Evolutionary conservation across 1,140 invertebrate species (phyloP).

Genomic region (Lordiphosa mommai): DNA sequence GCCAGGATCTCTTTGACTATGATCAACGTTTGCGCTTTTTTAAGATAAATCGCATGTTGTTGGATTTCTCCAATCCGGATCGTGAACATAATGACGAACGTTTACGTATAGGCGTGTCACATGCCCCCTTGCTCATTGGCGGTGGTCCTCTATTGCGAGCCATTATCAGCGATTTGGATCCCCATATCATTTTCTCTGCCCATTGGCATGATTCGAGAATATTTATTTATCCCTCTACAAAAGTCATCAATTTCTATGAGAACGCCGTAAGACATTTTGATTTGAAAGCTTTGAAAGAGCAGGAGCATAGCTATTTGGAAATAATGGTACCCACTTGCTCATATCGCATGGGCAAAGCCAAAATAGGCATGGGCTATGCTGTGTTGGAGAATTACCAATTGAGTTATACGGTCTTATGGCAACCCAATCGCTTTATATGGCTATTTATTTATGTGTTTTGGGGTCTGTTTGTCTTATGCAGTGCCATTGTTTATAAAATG

Average conservation of each 20-base stretch:
- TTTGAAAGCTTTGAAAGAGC: slow-evolving; percentile 75
- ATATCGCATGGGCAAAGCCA: slow-evolving; percentile 93
- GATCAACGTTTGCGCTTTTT: slow-evolving; percentile 82
- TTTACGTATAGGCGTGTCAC: slow-evolving; percentile 86
- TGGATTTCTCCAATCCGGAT: slow-evolving; percentile 81
- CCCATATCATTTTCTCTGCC: slow-evolving; percentile 91
- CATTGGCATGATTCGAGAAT: slow-evolving; percentile 87
- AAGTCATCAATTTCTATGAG: slow-evolving; percentile 78
- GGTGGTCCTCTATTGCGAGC: slow-evolving; percentile 84
- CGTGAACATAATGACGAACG: slow-evolving; percentile 82
- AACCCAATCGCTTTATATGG: slow-evolving; percentile 66
- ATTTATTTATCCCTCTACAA: slow-evolving; percentile 69
- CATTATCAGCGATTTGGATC: slow-evolving; percentile 81
- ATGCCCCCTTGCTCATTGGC: slow-evolving; percentile 84
- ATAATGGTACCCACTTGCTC: slow-evolving; percentile 95
- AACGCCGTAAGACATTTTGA: slow-evolving; percentile 72
- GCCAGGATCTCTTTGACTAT: slow-evolving; percentile 83
- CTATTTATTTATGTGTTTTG: slow-evolving; percentile 68
- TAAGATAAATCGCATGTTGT: slow-evolving; percentile 86
- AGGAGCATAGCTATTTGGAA: slow-evolving; percentile 85
- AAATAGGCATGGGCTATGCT: slow-evolving; percentile 92
- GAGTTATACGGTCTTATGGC: slow-evolving; percentile 71
- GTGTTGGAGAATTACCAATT: slow-evolving; percentile 82
- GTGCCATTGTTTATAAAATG: slow-evolving; percentile 67
- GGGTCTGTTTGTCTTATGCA: slow-evolving; percentile 58